Percentiles rank a stretch among this genome's conserved stretches.
Conservation (phyloP, 2,888 invertebrate species). For the Tanytarsus gracilentus region DNA sequence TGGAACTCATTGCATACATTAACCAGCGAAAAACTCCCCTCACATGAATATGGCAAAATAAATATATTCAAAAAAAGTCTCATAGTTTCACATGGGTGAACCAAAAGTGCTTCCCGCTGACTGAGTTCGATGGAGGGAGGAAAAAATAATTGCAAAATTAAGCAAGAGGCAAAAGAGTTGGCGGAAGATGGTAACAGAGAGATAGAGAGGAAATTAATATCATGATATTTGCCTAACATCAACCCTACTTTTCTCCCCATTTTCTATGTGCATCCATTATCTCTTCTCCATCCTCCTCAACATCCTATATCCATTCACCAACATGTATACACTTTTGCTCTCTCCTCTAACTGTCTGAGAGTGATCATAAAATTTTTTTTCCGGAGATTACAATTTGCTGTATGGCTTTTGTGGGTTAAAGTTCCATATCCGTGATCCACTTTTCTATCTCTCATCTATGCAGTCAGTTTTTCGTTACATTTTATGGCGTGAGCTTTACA, state of each 20-base stretch:
- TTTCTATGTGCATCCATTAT: neutral
- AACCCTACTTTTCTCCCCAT: neutral
- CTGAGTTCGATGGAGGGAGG: neutral
- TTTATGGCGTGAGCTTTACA: too few relatives aligned
- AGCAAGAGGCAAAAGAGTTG: too few relatives aligned
- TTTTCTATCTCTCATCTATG: neutral
- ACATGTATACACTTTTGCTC: neutral
- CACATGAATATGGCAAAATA: neutral
- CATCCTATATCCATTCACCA: neutral
- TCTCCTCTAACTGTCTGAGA: neutral
- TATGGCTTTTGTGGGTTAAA: constrained; percentile 25
- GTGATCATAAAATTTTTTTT: constrained; percentile 15
- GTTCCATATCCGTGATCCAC: constrained; percentile 16
- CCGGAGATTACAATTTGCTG: constrained; percentile 28
- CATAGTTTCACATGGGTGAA: neutral
- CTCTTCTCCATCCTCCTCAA: neutral
- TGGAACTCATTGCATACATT: neutral
- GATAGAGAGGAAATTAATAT: constrained; percentile 21
- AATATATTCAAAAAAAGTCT: neutral
- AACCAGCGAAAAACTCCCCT: neutral
- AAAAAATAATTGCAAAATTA: too few relatives aligned
- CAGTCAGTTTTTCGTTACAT: neutral
- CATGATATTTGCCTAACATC: constrained; percentile 24
- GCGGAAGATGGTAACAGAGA: neutral
- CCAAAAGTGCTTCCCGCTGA: too few relatives aligned